Evolutionary conservation across 2,797 vertebrate species (phyloP).

Genomic region (Triplophysa bombifrons): DNA sequence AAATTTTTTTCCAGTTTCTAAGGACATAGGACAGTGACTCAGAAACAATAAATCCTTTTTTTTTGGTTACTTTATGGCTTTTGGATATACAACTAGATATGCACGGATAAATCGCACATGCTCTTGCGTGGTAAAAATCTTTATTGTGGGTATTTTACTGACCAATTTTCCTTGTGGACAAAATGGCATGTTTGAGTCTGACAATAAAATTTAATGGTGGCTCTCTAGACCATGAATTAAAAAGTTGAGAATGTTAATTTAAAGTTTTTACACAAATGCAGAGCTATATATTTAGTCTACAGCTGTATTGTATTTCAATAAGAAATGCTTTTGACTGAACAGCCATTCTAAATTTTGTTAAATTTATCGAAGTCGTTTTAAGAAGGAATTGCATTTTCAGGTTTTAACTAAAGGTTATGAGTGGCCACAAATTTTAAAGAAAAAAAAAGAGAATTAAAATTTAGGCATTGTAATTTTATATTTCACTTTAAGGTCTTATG

Average conservation of each 20-base stretch:
- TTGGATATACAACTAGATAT: slow-evolving; percentile 4
- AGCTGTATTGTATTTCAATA: background rate
- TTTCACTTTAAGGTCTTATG: no score
- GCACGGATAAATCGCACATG: background rate
- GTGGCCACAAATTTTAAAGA: no score
- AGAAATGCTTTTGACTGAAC: background rate
- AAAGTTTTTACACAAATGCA: background rate
- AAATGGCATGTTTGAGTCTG: slow-evolving; percentile 26
- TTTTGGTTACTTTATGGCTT: slow-evolving; percentile 41
- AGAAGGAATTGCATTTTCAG: no score
- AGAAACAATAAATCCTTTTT: slow-evolving; percentile 37
- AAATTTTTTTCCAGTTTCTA: background rate
- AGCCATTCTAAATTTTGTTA: background rate
- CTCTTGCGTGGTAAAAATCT: slow-evolving; percentile 26
- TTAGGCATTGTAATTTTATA: no score
- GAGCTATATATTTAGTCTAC: background rate
- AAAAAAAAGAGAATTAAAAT: no score
- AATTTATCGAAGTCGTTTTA: no score
- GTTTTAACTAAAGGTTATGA: no score
- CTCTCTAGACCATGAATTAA: background rate
- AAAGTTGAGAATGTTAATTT: background rate
- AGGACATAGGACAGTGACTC: slow-evolving; percentile 46
- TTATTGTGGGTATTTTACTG: slow-evolving; percentile 22
- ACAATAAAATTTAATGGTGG: background rate
- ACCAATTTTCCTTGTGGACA: slow-evolving; percentile 17